Conservation (phyloP, 2,113 vertebrate species). For the Crotalus horridus region DNA sequence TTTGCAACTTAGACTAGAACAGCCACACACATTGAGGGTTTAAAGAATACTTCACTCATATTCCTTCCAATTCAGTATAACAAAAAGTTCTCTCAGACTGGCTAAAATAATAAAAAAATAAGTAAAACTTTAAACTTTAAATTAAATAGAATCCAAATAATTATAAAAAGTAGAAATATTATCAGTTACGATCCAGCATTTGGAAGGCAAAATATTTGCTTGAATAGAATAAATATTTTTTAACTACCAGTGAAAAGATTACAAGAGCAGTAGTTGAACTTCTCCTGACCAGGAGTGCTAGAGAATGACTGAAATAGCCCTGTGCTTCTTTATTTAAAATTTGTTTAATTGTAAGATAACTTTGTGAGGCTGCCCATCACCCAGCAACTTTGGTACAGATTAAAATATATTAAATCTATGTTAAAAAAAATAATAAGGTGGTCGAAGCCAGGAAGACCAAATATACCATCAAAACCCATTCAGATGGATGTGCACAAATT, state of each 20-base stretch:
- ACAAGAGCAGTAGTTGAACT: not conserved
- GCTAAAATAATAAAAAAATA: not conserved
- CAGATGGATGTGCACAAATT: not conserved
- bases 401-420: not conserved
- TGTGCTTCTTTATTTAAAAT: not conserved
- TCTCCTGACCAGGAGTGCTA: not conserved
- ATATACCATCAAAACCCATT: not conserved
- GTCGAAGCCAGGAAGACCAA: not conserved
- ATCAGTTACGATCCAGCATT: not conserved
- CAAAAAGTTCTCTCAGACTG: not conserved
- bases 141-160: not conserved
- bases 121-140: not conserved
- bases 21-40: not conserved
- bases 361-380: not conserved
- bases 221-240: not conserved
- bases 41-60: not conserved
- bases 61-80: not conserved
- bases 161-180: not conserved
- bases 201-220: not conserved
- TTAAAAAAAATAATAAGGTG: not conserved
- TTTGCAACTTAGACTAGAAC: not conserved
- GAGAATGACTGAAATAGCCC: not conserved
- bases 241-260: not conserved
- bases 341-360: not conserved
- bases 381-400: not conserved